Base-by-base conservation (phyloP, 2,888 invertebrate genomes). In the Nomada fabriciana region DNA sequence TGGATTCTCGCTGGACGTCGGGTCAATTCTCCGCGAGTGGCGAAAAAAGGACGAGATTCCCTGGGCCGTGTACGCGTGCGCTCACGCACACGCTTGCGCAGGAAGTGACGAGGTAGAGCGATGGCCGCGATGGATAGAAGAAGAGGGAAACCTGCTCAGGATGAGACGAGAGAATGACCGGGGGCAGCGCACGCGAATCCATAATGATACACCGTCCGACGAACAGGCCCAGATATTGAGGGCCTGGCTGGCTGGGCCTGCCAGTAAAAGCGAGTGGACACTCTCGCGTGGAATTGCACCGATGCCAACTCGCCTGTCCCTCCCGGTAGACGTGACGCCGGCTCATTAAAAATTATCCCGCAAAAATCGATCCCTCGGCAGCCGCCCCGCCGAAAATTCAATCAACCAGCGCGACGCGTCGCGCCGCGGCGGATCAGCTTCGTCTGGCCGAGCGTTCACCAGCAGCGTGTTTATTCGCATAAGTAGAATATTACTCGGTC, bases 151-250 rank as follows among this genome's bases (percentile, higher is more conserved):
- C 70, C 76, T 85, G 85, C 79, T 82, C 87, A 85, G 87, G 87
- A 88, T 89, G 88, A 88, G 92, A 91, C 91, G 91, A 91, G 91
- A 91, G 91, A 92, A 91, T 91, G 90, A 91, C 92, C 91, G 89
- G 92, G 85, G 92, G 92, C 91, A 90, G 92, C 90, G 91, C 91
- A 92, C 92, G 91, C 91, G 91, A 91, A 90, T 91, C 83, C 90
- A 88, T 92, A 91, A 91, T 91, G 91, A 92, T 92, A 91, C 88
- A 89, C 89, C 88, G 84, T 53, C 72, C 59, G 60, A 69, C 63
- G 75, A 80, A 79, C 83, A 73, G 75, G 81, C 69, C 78, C 47
- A 61, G 76, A 76, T 76, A 82, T 79, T 68, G 82, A 68, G 64
- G 83, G 75, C 68, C 84, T 61, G 67, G 67, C 25, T 25, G 47